Evolutionary conservation across 2,888 invertebrate genomes (phyloP).

Genomic region (Brachypalpus laphriformis): DNA sequence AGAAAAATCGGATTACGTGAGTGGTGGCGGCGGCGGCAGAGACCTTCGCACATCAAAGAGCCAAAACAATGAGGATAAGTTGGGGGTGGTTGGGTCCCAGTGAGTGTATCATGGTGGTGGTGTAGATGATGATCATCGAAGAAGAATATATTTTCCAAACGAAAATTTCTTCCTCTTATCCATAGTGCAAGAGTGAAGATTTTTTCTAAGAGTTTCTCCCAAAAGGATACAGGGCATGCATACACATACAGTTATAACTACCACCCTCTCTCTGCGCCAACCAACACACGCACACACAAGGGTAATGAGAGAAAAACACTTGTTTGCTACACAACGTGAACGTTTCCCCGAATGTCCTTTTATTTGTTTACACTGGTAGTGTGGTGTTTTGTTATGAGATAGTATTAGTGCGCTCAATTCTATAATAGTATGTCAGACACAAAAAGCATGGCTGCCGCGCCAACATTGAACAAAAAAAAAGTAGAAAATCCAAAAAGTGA

Average conservation of each 20-base stretch:
- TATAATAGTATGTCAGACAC: slow-evolving; percentile 60
- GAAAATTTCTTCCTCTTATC: slow-evolving; percentile 42
- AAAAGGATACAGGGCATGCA: slow-evolving; percentile 59
- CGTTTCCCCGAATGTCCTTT: slow-evolving; percentile 21
- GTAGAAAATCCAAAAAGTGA: slow-evolving; percentile 41
- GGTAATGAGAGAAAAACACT: slow-evolving; percentile 64
- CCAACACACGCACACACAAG: not conserved
- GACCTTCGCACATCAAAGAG: slow-evolving; percentile 67
- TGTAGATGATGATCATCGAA: slow-evolving; percentile 27
- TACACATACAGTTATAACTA: slow-evolving; percentile 19
- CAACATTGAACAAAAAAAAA: too few relatives aligned
- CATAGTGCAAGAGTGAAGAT: slow-evolving; percentile 34
- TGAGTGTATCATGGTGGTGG: slow-evolving; percentile 14
- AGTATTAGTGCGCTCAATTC: slow-evolving; percentile 49
- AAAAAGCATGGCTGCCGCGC: slow-evolving; percentile 74
- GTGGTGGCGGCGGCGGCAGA: slow-evolving; percentile 62
- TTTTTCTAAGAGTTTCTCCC: slow-evolving; percentile 56
- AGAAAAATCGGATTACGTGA: slow-evolving; percentile 71
- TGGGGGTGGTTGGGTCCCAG: slow-evolving; percentile 56
- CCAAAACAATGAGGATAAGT: slow-evolving; percentile 70
- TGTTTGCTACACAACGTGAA: slow-evolving; percentile 73
- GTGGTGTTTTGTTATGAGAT: slow-evolving; percentile 3
- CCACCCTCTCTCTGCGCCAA: not conserved
- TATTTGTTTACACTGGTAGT: slow-evolving; percentile 67
- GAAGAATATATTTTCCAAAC: slow-evolving; percentile 34